These are phyloP conservation scores for Tachystola acroxantha DNA, from an alignment of 2,888 invertebrate species.

Conservation along the genomic window DNA sequence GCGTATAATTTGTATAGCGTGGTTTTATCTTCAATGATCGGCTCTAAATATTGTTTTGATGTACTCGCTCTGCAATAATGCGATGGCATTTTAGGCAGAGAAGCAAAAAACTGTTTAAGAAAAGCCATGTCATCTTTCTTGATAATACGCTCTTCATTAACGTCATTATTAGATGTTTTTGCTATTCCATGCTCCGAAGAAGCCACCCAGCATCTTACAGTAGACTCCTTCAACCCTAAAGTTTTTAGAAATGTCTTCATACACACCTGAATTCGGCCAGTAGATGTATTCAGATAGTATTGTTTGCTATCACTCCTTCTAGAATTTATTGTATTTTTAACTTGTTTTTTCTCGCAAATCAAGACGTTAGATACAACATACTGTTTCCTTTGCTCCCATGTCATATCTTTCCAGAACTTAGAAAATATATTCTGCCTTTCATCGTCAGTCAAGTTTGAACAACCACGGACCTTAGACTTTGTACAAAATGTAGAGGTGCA, in stretches of 20 bases:
- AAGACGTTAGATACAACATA: no score
- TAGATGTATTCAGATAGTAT: no score
- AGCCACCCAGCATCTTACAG: conserved; percentile 10
- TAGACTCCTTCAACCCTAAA: conserved; percentile 2
- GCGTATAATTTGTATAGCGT: conserved; percentile 19
- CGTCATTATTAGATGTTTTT: not conserved
- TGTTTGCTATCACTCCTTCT: no score
- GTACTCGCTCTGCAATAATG: conserved; percentile 22
- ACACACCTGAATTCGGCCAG: conserved; percentile 1
- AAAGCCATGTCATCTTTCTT: conserved; percentile 3
- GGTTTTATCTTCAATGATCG: conserved; percentile 20
- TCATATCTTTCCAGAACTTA: no score
- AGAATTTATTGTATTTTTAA: no score
- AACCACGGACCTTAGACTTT: no score
- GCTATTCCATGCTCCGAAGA: conserved; percentile 6
- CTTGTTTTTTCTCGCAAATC: no score
- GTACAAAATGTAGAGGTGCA: no score
- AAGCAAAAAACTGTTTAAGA: conserved; percentile 7
- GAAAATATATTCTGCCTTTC: no score
- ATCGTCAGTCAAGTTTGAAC: no score
- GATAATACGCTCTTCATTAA: conserved; percentile 3
- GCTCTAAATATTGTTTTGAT: conserved; percentile 25
- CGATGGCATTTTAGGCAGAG: conserved; percentile 23
- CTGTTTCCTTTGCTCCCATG: no score
- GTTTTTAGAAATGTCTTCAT: conserved; percentile 4